A percentile compares a stretch with the other conserved stretches of the same genome.
These are phyloP conservation scores for Mustela nigripes DNA, from an alignment of 2,113 vertebrate species.

Conservation along the genomic window DNA sequence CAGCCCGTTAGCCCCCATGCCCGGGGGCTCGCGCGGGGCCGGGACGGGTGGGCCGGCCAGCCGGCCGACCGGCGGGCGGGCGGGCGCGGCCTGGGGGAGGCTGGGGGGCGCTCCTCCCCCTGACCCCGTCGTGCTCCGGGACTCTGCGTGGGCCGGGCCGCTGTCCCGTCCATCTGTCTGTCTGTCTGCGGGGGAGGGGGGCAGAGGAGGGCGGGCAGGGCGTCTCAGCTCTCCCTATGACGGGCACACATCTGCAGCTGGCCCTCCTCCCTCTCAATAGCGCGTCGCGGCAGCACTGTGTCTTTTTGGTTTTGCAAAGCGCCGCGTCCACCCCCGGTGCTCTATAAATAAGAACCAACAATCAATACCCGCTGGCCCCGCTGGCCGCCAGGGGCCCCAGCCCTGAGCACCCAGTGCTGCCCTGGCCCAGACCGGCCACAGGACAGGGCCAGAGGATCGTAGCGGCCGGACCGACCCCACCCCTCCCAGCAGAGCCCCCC, in stretches of 20 bases:
- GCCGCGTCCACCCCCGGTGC: conserved; percentile 86
- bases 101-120: conserved; percentile 78
- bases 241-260: conserved; percentile 86
- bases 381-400: conserved; percentile 78
- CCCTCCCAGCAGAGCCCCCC: conserved; percentile 64
- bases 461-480: conserved; percentile 64
- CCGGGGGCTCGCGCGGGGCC: conserved; percentile 74
- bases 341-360: conserved; percentile 87
- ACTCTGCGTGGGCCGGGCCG: conserved; percentile 82
- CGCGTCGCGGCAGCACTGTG: conserved; percentile 85
- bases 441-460: conserved; percentile 79
- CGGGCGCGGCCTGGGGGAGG: conserved; percentile 81
- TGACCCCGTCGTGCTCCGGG: conserved; percentile 81
- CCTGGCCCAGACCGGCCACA: conserved; percentile 68
- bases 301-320: conserved; percentile 87
- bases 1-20: conserved; percentile 81
- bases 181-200: conserved; percentile 81
- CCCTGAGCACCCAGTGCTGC: conserved; percentile 79
- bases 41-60: conserved; percentile 73
- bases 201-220: conserved; percentile 83
- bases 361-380: conserved; percentile 84
- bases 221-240: conserved; percentile 86
- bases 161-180: conserved; percentile 81
- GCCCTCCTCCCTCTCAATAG: conserved; percentile 85
- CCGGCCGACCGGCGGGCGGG: conserved; percentile 69